Base-by-base conservation (phyloP, 2,888 invertebrate genomes). In the Thereva nobilitata region DNA sequence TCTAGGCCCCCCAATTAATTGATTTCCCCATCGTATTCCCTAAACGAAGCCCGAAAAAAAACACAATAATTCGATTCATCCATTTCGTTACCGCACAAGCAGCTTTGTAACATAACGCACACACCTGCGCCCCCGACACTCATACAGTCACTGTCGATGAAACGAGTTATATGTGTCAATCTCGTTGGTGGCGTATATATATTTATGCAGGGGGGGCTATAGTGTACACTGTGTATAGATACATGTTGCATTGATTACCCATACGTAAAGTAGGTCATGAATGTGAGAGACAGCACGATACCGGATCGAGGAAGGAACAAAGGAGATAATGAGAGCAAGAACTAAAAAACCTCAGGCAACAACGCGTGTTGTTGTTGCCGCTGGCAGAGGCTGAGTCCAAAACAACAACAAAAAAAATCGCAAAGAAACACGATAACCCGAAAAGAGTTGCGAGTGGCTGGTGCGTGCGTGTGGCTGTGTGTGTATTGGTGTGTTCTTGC, bases 261-360 rank as follows among this genome's bases (percentile, higher is more conserved):
- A 76, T 70, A 71, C 70, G 75, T 76, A 79, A 80, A 79, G 80
- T 80, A 79, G 80, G 80, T 80, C 80, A 80, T 78, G 80, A 79
- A 78, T 79, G 80, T 76, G 79, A 77, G 80, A 79, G 80, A 80
- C 76, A 75, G 76, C 76, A 73, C 75, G 75, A 78, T 75, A 72
- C 72, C 72, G 74, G 76, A 75, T 74, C 74, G 73, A 74, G 73
- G 70, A 74, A 74, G 71, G 79, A 75, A 76, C 75, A 76, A 80
- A 76, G 73, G 79, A 77, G 79, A 80, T 74, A 75, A 74, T 67
- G 66, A 56, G 52, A 64, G 57, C 67, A 69, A 53, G 59, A 59
- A 50, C 35, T 35, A 47, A 59, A 47, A 38, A 47, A 59, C 40
- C 45, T 10, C 49, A 23, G 23, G 23, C 23, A 23, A 23, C 23